phyloP scores from a whole-genome alignment of 37 sponge, comb jelly and placozoan species.

The Hexactinellida sp. region DNA sequence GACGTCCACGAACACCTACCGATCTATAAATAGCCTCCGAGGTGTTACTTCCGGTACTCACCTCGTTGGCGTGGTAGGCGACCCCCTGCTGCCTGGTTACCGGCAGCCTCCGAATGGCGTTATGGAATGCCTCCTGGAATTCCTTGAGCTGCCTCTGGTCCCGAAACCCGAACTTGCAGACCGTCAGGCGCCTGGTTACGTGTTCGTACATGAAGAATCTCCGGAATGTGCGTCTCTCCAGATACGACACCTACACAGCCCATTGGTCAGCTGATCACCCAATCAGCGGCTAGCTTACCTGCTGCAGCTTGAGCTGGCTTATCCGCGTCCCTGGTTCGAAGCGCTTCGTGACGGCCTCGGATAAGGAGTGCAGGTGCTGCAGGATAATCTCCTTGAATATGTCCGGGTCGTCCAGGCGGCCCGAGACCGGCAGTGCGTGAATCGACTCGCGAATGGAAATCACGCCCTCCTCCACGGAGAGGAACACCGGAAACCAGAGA shows the following conservation, averaged over 20 bases:
- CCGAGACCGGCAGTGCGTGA: not conserved
- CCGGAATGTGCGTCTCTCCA: conserved; percentile 52
- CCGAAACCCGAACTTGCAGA: conserved; percentile 55
- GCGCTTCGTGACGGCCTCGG: not conserved
- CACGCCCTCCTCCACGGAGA: conserved; percentile 46
- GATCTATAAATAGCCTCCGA: not conserved
- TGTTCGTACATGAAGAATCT: conserved; percentile 65
- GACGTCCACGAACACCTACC: conserved; percentile 60
- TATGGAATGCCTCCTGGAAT: conserved; percentile 44
- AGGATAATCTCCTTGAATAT: conserved; percentile 38
- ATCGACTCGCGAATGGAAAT: conserved; percentile 21
- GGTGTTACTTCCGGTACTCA: not conserved
- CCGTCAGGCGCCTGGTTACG: conserved; percentile 31
- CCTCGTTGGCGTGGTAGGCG: conserved; percentile 66
- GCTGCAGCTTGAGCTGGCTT: conserved; percentile 51
- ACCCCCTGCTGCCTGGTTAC: conserved; percentile 48
- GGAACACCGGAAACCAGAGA: conserved; percentile 62
- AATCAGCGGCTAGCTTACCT: not conserved
- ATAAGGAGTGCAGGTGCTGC: conserved; percentile 53
- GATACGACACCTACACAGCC: conserved; percentile 21
- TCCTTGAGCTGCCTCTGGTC: conserved; percentile 37
- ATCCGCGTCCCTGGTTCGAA: conserved; percentile 30
- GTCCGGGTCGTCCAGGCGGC: conserved; percentile 17
- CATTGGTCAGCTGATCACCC: no score
- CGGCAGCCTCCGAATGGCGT: conserved; percentile 59